A percentile compares a stretch with the other conserved stretches of the same genome.
Evolutionary conservation across 2,113 vertebrate genomes (phyloP).

Genomic region (Otocyon megalotis): DNA sequence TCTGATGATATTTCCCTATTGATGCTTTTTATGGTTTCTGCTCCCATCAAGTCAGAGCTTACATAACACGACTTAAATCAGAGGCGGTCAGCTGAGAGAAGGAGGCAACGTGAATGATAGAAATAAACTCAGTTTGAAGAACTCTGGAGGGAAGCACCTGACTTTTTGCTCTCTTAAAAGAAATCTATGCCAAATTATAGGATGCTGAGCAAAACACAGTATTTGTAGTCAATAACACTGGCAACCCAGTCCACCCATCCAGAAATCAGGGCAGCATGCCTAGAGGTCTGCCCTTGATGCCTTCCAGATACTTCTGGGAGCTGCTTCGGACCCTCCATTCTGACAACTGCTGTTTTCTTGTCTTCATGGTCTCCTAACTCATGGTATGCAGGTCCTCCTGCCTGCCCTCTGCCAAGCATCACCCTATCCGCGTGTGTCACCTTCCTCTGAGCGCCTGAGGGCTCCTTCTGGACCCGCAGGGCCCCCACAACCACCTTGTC

Average conservation of each 20-base stretch:
- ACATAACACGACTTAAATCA: not conserved
- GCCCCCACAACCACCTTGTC: not conserved
- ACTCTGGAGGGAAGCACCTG: not conserved
- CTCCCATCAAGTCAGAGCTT: not conserved
- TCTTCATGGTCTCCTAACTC: not conserved
- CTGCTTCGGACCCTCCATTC: not conserved
- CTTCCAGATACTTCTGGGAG: not conserved
- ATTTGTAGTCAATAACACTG: not conserved
- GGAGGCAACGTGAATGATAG: not conserved
- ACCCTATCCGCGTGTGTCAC: not conserved
- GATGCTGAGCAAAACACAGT: not conserved
- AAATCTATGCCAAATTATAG: not conserved
- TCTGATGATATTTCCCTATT: not conserved
- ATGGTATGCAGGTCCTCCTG: not conserved
- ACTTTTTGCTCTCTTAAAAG: not conserved
- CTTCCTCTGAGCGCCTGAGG: not conserved
- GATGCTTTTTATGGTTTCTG: not conserved
- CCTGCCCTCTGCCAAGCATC: not conserved
- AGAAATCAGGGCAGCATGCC: not conserved
- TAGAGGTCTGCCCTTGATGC: not conserved
- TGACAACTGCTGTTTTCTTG: fast-evolving
- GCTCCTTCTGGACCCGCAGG: not conserved
- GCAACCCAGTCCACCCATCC: not conserved
- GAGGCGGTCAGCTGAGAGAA: not conserved
- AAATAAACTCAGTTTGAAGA: not conserved